These are phyloP conservation scores for Gymnothorax javanicus DNA, from an alignment of 2,797 vertebrate species.

Conservation along the genomic window DNA sequence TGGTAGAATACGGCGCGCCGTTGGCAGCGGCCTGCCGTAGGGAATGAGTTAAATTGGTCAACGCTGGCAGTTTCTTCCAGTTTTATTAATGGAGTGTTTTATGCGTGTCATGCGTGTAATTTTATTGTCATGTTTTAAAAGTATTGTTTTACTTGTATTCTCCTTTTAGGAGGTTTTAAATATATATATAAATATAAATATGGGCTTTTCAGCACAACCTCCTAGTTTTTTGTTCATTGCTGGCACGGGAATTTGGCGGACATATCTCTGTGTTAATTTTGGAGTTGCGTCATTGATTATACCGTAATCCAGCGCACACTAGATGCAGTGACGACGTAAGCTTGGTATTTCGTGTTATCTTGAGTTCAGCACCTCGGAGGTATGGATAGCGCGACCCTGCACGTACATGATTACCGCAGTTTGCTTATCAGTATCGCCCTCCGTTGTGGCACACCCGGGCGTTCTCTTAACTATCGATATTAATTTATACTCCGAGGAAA, in stretches of 20 bases:
- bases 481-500: neutral
- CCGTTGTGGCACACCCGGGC: constrained; percentile 40
- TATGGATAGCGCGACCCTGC: constrained; percentile 36
- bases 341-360: constrained; percentile 35
- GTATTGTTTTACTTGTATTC: too few relatives aligned
- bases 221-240: neutral
- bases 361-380: constrained; percentile 50
- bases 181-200: too few relatives aligned
- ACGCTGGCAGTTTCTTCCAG: too few relatives aligned
- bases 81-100: too few relatives aligned
- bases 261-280: constrained; percentile 23
- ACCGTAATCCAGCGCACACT: constrained; percentile 39
- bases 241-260: neutral
- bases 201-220: neutral
- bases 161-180: too few relatives aligned
- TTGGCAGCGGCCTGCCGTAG: too few relatives aligned
- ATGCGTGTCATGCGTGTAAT: too few relatives aligned
- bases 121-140: too few relatives aligned
- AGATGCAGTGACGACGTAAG: constrained; percentile 46
- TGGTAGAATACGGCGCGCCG: too few relatives aligned
- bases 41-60: too few relatives aligned
- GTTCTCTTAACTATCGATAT: neutral
- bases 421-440: constrained; percentile 58
- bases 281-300: constrained; percentile 18
- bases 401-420: constrained; percentile 64